Conservation (phyloP, 2,113 vertebrate genomes). For the Morphnarchus princeps region DNA sequence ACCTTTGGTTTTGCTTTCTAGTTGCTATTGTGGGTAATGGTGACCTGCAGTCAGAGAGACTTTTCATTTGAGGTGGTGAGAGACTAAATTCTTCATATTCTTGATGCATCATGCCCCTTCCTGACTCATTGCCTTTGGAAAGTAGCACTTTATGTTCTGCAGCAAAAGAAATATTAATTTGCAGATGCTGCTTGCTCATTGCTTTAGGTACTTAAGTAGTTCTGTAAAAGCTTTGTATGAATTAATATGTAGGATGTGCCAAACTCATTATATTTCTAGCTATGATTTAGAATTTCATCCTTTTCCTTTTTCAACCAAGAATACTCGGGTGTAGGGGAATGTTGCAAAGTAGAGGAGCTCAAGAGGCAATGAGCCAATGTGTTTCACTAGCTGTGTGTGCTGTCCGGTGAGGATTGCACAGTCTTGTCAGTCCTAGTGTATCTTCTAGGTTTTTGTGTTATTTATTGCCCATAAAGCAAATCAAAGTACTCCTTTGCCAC, state of each 20-base stretch:
- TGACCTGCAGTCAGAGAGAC: not conserved
- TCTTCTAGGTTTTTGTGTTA: not conserved
- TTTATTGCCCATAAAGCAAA: slow-evolving; percentile 38
- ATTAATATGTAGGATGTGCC: slow-evolving; percentile 26
- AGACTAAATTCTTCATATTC: not conserved
- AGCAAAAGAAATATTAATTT: slow-evolving; percentile 10
- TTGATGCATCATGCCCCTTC: not conserved
- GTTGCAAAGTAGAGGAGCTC: not conserved
- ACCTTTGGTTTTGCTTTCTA: not conserved
- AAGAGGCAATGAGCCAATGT: not conserved
- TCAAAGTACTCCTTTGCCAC: not conserved
- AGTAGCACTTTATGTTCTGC: not conserved
- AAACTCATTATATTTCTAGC: not conserved
- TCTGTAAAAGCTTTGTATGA: not conserved
- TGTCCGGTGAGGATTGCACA: not conserved
- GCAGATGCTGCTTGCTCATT: slow-evolving; percentile 4
- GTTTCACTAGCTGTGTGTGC: not conserved
- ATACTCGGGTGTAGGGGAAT: not conserved
- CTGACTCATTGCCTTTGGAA: not conserved
- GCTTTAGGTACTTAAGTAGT: not conserved
- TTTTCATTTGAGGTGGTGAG: not conserved
- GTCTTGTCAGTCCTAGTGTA: not conserved
- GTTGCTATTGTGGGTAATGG: not conserved
- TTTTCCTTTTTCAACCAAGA: not conserved
- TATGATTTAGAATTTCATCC: not conserved